Evolutionary conservation across 2,113 vertebrate species (phyloP), one percentile per base, ranked within the genome.

Genomic region (Progne subis): DNA sequence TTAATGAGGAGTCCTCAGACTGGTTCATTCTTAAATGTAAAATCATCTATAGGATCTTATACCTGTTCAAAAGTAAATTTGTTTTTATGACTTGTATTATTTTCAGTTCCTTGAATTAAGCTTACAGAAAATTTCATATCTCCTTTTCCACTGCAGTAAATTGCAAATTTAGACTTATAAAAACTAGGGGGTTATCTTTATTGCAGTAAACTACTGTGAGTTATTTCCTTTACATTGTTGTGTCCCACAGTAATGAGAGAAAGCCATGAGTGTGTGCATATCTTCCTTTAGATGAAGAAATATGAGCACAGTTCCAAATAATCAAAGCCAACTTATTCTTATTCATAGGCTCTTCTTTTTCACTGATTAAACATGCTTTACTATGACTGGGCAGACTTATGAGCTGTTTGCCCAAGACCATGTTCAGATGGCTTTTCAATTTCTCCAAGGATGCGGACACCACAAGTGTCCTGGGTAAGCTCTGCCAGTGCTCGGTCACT

Each of bases 1-100:
- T 92, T 95, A 96, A 97, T 95, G 95, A 94, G 61, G n/a, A 96
- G 5, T 86, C 79, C 91, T 94, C 82, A 95, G 63, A 50, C 68
- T 88, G 60, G 47, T 86, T 94, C 68, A 69, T 89, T 90, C 65
- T 90, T 88, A 94, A 95, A 74, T 57, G 69, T 82, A 96, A 95
- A 87, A 90, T 84, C 26, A 76, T 82, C 64, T 77, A 82, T 50
- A 65, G 91, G 86, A 81, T 90, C 94, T 96, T 88, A 67, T 75
- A 94, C 57, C 68, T 82, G 53, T 80, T 92, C 70, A 96, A 93
- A 96, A 92, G 72, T 88, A 93, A 88, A 95, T 90, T 95, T 93
- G 31, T 90, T 91, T 93, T 96, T 88, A 90, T 88, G 23, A 59
- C 23, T 59, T 56, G 65, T 46, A 77, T 94, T 95, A 46, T 94